Evolutionary conservation across 2,888 invertebrate species (phyloP), one percentile per base, ranked within the genome.

Genomic region (Stenchaetothrips biformis): DNA sequence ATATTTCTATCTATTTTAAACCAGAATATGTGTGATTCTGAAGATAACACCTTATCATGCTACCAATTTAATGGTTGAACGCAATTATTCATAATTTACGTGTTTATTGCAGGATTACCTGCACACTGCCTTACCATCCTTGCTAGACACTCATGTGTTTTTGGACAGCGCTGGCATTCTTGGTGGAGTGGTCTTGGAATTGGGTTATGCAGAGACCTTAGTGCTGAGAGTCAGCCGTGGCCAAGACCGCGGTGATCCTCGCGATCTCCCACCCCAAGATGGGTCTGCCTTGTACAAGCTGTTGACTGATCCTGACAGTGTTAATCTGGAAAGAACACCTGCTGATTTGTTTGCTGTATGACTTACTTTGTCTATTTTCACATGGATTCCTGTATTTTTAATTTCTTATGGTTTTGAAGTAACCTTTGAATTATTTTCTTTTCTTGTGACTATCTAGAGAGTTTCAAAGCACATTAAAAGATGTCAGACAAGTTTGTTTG

Each of bases 271-370:
- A 16, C 88, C 89, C 80, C 89, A 89, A 82, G 87, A 89, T 80
- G 90, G 90, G 25, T 90, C 90, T 3, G 88, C 89, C 0, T 86
- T 90, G 37, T 90, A 90, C 83, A 89, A 90, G 84, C 87, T 92
- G 78, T 86, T 91, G 77, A 88, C 89, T 21, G 89, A 90, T 83
- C 91, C 92, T 37, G 91, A 92, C 85, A 88, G 88, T 83, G 89
- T 91, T 11, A 86, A 88, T 80, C 85, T 92, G 79, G 91, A 91
- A 80, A 87, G 89, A 84, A 86, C 91, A 13, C 89, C 90, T 0
- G 85, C 88, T 25, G 90, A 90, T 83, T 86, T 89, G 25, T 89
- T 91, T 84, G 89, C 89, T 85, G 91, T 91, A 84, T 84, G 86
- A 53, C 2, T 2, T 53, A 13, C 6, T 53, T 16, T 1, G 16